These are phyloP conservation scores for Subacronicta megacephala DNA, from an alignment of 2,888 invertebrate genomes.

Conservation along the genomic window DNA sequence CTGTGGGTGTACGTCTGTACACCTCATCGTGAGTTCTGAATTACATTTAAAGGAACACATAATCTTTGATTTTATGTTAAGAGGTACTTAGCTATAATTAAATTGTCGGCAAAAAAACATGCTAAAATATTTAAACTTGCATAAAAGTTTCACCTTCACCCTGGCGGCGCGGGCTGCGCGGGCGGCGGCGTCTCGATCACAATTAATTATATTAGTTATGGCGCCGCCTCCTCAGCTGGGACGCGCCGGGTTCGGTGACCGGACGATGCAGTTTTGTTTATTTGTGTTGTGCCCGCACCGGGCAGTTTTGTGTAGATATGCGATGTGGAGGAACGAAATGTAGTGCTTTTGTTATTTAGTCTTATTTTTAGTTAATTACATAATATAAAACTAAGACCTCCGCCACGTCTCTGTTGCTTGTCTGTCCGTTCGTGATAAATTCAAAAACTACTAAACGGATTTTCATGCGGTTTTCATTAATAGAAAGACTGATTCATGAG, in stretches of 20 bases:
- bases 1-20: too few relatives aligned
- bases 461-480: too few relatives aligned
- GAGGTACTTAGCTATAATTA: too few relatives aligned
- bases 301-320: slow-evolving; percentile 12
- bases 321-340: slow-evolving; percentile 30
- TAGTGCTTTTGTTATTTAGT: slow-evolving; percentile 16
- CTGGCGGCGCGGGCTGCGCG: neutral
- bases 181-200: slow-evolving; percentile 5
- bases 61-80: too few relatives aligned
- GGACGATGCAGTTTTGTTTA: slow-evolving; percentile 31
- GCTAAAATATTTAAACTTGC: neutral
- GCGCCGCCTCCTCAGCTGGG: slow-evolving; percentile 13
- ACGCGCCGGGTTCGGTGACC: slow-evolving; percentile 46
- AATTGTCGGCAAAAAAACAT: neutral
- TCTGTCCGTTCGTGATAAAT: too few relatives aligned
- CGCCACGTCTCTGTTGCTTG: too few relatives aligned
- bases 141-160: slow-evolving; percentile 7
- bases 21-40: too few relatives aligned
- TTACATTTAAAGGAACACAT: too few relatives aligned
- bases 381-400: too few relatives aligned
- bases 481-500: too few relatives aligned
- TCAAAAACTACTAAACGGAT: too few relatives aligned
- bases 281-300: slow-evolving; percentile 20
- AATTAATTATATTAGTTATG: slow-evolving; percentile 36
- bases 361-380: too few relatives aligned